Percentiles rank a stretch among this genome's conserved stretches.
phyloP scores from a whole-genome alignment of 2,797 vertebrate genomes.

The Scarus forsteni region DNA sequence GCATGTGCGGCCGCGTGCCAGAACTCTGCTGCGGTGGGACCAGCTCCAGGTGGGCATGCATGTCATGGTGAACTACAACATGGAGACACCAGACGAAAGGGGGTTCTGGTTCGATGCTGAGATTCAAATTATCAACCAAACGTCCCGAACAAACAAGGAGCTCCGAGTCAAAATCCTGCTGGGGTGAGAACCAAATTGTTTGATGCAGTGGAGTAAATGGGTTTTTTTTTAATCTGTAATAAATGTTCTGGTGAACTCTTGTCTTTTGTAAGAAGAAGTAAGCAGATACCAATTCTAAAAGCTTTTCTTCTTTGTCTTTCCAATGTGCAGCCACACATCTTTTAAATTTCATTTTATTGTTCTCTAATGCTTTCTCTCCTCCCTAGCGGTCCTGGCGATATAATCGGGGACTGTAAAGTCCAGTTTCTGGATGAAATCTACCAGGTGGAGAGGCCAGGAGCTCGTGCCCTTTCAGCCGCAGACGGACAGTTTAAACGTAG shows the following conservation, averaged over 20 bases:
- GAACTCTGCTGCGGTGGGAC: constrained; percentile 92
- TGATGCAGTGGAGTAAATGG: not conserved
- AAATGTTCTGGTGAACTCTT: not conserved
- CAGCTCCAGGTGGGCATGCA: constrained; percentile 91
- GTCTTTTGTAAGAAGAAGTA: not conserved
- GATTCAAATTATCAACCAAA: constrained; percentile 90
- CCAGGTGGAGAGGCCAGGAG: constrained; percentile 94
- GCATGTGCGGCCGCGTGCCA: constrained; percentile 92
- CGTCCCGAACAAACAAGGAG: constrained; percentile 97
- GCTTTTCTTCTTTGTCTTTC: not conserved
- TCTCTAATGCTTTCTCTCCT: not conserved
- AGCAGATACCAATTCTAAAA: not conserved
- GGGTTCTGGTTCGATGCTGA: constrained; percentile 99
- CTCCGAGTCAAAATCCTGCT: constrained; percentile 94
- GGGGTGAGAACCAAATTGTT: constrained; percentile 82
- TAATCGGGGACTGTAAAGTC: constrained; percentile 94
- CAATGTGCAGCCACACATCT: not conserved
- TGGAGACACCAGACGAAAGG: constrained; percentile 95
- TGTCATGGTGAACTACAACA: constrained; percentile 98
- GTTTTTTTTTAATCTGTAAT: too few species aligned
- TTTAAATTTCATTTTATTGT: not conserved
- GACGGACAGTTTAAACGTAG: constrained; percentile 98
- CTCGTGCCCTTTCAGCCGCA: constrained; percentile 88
- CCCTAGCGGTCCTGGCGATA: constrained; percentile 91
- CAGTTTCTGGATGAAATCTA: constrained; percentile 96